A percentile compares a stretch with the other conserved stretches of the same genome.
Evolutionary conservation across 2,888 invertebrate genomes (phyloP).

Genomic region (Dicyrtoma fusca): DNA sequence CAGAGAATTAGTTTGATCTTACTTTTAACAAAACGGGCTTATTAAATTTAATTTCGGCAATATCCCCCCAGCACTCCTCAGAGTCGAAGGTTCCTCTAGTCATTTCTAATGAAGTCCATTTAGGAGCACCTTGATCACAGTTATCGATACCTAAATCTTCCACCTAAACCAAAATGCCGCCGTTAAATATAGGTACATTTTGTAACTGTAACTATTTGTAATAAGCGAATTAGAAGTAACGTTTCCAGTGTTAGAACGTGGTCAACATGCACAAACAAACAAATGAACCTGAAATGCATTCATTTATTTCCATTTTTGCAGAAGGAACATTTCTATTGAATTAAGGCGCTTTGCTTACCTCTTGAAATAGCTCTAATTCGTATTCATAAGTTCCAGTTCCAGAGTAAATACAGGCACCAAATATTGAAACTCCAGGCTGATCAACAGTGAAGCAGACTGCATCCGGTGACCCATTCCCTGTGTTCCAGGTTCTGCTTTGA

Average conservation of each 20-base stretch:
- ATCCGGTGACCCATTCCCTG: constrained; percentile 94
- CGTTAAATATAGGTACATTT: too few species aligned
- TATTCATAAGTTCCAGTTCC: constrained; percentile 89
- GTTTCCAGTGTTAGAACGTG: too few species aligned
- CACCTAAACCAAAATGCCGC: constrained; percentile 44
- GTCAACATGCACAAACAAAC: too few species aligned
- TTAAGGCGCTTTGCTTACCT: constrained; percentile 46
- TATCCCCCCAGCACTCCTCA: constrained; percentile 78
- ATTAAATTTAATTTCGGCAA: constrained; percentile 88
- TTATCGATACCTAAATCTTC: constrained; percentile 46
- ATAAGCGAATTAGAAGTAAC: too few species aligned
- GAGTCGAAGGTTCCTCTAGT: constrained; percentile 81
- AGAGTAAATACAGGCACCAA: constrained; percentile 87
- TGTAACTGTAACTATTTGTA: too few species aligned
- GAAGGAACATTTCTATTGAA: constrained; percentile 3
- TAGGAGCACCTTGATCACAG: constrained; percentile 59
- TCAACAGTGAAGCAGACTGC: constrained; percentile 95
- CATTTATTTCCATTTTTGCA: too few species aligned
- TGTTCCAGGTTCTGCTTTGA: constrained; percentile 91
- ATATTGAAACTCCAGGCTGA: constrained; percentile 81
- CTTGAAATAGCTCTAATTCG: constrained; percentile 77
- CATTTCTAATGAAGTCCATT: constrained; percentile 85
- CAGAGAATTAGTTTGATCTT: constrained; percentile 42
- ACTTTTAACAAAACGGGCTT: constrained; percentile 83
- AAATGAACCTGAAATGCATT: too few species aligned